Base-by-base conservation (phyloP, 2,888 invertebrate genomes). In the Notocelia uddmanniana region DNA sequence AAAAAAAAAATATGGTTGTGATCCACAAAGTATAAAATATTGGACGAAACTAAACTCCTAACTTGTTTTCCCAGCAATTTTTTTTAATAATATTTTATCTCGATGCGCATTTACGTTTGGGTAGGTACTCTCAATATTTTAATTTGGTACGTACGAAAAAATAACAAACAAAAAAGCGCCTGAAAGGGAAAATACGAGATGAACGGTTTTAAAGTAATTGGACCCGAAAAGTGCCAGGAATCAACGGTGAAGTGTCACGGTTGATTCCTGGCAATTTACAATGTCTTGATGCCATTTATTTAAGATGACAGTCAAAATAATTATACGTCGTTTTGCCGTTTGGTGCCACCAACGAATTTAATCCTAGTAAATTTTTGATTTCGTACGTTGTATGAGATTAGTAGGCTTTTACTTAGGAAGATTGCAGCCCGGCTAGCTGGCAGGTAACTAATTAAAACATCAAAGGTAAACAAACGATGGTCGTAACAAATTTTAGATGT, bases 131-230 rank as follows among this genome's bases (percentile, higher is more conserved):
- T n/a, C n/a, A n/a, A n/a, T n/a, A n/a, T n/a, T n/a, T n/a, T n/a
- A 54, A 15, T 26, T 23, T 3, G 6, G 23, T n/a, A 0, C 15
- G 15, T 26, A 54, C 23, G n/a, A 15, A 54, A 1, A 23, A 26
- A 54, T 15, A 19, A 54, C 23, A 54, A 26, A 54, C 1, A 26
- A 48, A 26, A 6, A 62, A 13, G 11, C 31, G 11, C 31, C 45
- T 13, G 48, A 50, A 48, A 26, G 18, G 31, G 15, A 18, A 57
- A 26, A 63, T 15, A 63, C 34, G 19, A 21, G 37, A 54, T 64
- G 34, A 64, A 64, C 52, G 64, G 64, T 64, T 52, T 54, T 64
- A 52, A 34, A 64, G 37, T 64, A 64, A 64, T 64, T 64, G 64
- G 52, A 15, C n/a, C 37, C 21, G 64, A 64, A 52, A 54, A 54